Percentiles rank a stretch among this genome's conserved stretches.
phyloP scores from a whole-genome alignment of 2,113 vertebrate genomes.

The Astur gentilis region DNA sequence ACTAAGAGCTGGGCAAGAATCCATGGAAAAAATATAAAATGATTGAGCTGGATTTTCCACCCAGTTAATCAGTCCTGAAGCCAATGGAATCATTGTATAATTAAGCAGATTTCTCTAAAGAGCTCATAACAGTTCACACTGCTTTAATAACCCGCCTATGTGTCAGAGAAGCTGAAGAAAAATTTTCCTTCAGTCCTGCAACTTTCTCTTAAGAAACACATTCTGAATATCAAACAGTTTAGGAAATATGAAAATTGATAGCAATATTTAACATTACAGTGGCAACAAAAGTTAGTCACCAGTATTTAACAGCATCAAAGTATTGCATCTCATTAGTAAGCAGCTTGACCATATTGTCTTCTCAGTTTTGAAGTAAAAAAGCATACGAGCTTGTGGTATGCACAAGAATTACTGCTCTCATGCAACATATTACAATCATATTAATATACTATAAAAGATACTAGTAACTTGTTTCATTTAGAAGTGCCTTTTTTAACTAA shows the following conservation, averaged over 20 bases:
- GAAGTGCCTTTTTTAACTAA: background rate
- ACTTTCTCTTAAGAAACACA: background rate
- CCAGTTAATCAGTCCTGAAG: conserved; percentile 58
- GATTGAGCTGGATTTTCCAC: conserved; percentile 62
- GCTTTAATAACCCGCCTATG: conserved; percentile 37
- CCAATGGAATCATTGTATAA: conserved; percentile 52
- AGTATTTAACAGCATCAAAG: conserved; percentile 27
- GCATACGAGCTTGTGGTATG: conserved; percentile 16
- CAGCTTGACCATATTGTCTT: conserved; percentile 22
- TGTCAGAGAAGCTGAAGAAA: background rate
- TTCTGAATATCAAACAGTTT: background rate
- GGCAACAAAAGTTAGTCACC: background rate
- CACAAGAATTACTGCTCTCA: conserved; percentile 43
- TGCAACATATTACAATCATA: background rate
- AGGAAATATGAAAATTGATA: background rate
- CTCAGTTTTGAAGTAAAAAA: conserved; percentile 47
- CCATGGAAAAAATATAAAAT: conserved; percentile 66
- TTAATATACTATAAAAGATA: background rate
- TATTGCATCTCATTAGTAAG: conserved; percentile 30
- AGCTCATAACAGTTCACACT: conserved; percentile 25
- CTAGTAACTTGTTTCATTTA: background rate
- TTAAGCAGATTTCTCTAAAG: conserved; percentile 49
- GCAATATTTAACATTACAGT: background rate
- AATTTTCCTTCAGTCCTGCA: too few relatives aligned
- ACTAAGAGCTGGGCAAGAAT: conserved; percentile 31